Percentiles rank a stretch among this genome's conserved stretches.
Evolutionary conservation across 2,113 vertebrate genomes (phyloP).

Genomic region (Stictonetta naevosa): DNA sequence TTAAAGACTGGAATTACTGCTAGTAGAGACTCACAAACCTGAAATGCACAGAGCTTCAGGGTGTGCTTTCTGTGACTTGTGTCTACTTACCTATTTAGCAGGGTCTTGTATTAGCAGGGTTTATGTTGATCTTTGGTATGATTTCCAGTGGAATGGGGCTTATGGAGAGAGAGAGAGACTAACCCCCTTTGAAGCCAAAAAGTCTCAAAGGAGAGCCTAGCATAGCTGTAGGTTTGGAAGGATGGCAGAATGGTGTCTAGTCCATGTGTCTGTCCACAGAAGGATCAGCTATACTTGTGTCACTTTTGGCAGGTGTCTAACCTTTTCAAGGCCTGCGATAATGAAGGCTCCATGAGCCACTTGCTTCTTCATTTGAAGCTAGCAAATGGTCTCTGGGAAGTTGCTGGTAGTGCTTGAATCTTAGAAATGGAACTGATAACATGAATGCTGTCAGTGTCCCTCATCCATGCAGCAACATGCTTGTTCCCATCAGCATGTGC

Average conservation of each 20-base stretch:
- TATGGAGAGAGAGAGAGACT: neutral
- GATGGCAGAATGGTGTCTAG: neutral
- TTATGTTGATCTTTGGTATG: neutral
- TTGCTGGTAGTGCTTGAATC: neutral
- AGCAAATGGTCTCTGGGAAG: neutral
- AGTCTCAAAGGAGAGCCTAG: neutral
- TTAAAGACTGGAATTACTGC: neutral
- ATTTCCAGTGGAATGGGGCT: neutral
- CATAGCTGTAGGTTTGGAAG: neutral
- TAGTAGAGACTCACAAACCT: neutral
- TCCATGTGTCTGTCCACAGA: neutral
- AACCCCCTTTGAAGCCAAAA: neutral
- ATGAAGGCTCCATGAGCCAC: neutral
- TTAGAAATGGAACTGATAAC: neutral
- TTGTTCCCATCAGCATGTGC: neutral
- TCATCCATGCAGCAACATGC: neutral
- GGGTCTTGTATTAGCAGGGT: neutral
- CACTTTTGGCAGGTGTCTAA: slow-evolving; percentile 3
- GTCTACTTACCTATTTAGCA: neutral
- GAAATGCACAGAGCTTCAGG: neutral
- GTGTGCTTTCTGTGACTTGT: neutral
- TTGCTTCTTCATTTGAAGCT: neutral
- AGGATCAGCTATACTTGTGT: neutral
- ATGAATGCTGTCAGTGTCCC: neutral
- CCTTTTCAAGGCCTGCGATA: neutral